phyloP scores from a whole-genome alignment of 2,888 invertebrate genomes.

The Drosophila niveifrons region DNA sequence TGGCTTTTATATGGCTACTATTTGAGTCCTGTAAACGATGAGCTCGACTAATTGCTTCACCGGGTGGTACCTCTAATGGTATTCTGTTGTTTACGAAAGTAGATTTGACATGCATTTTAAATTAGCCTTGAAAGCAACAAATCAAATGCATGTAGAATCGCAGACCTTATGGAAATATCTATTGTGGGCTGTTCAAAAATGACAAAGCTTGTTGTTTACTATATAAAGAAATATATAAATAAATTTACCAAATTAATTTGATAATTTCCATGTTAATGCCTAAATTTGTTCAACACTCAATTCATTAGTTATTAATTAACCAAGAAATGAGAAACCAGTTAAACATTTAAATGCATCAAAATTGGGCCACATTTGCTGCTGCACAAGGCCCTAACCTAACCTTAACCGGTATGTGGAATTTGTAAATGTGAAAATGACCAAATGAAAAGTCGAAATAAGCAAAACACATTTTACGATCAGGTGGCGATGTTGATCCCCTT shows the following conservation, averaged over 20 bases:
- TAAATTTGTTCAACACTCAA: slow-evolving; percentile 49
- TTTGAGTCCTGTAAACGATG: slow-evolving; percentile 30
- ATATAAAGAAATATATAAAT: slow-evolving; percentile 8
- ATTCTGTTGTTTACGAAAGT: slow-evolving; percentile 35
- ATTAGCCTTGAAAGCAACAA: slow-evolving; percentile 33
- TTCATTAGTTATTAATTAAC: slow-evolving; percentile 49
- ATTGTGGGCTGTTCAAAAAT: neutral
- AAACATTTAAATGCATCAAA: slow-evolving; percentile 19
- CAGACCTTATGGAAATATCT: neutral
- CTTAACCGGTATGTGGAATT: slow-evolving; percentile 14
- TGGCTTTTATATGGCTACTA: slow-evolving; percentile 18
- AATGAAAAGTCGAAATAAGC: slow-evolving; percentile 15
- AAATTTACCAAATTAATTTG: slow-evolving; percentile 18
- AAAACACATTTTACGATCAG: neutral
- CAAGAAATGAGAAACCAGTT: slow-evolving; percentile 40
- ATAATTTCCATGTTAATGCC: slow-evolving; percentile 42
- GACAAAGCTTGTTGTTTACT: slow-evolving; percentile 5
- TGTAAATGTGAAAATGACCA: slow-evolving; percentile 19
- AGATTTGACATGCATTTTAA: slow-evolving; percentile 63
- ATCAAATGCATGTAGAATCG: slow-evolving; percentile 2
- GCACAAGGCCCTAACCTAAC: slow-evolving; percentile 36
- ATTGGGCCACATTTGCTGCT: slow-evolving; percentile 37
- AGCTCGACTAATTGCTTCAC: slow-evolving; percentile 22
- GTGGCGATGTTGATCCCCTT: slow-evolving; percentile 8
- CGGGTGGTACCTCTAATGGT: slow-evolving; percentile 38